Conservation (phyloP, 2,113 vertebrate species). For the Elephantulus edwardii region DNA sequence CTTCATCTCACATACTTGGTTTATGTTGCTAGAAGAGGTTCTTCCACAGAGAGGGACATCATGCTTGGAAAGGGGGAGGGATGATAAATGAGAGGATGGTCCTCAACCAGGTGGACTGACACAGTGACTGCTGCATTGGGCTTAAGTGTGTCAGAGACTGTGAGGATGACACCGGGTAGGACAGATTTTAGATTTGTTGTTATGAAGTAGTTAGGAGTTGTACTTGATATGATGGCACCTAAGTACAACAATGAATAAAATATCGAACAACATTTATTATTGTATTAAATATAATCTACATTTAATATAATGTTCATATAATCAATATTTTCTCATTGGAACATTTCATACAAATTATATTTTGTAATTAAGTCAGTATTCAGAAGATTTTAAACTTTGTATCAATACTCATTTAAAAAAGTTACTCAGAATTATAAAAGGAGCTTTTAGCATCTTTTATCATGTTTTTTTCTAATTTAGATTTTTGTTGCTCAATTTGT, state of each 20-base stretch:
- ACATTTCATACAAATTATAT: not conserved
- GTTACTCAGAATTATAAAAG: not conserved
- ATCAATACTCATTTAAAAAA: not conserved
- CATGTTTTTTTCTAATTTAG: not conserved
- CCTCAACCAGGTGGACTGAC: too few relatives aligned
- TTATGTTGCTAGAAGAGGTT: too few relatives aligned
- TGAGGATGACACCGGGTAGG: too few relatives aligned
- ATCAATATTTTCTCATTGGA: not conserved
- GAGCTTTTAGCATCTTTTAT: slow-evolving; percentile 13
- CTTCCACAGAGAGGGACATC: too few relatives aligned
- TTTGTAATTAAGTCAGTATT: not conserved
- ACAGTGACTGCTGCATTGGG: too few relatives aligned
- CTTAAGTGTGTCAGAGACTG: too few relatives aligned
- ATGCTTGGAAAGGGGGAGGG: too few relatives aligned
- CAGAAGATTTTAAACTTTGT: not conserved
- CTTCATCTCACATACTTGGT: too few relatives aligned
- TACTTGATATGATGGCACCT: too few relatives aligned
- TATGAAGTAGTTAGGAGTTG: too few relatives aligned
- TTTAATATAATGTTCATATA: not conserved
- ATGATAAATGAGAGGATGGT: too few relatives aligned
- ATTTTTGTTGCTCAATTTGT: not conserved
- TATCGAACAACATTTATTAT: not conserved
- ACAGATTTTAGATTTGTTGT: too few relatives aligned
- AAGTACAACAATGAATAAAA: not conserved
- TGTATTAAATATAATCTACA: not conserved